Evolutionary conservation across 2,888 invertebrate genomes (phyloP).

Genomic region (Morpho helenor): DNA sequence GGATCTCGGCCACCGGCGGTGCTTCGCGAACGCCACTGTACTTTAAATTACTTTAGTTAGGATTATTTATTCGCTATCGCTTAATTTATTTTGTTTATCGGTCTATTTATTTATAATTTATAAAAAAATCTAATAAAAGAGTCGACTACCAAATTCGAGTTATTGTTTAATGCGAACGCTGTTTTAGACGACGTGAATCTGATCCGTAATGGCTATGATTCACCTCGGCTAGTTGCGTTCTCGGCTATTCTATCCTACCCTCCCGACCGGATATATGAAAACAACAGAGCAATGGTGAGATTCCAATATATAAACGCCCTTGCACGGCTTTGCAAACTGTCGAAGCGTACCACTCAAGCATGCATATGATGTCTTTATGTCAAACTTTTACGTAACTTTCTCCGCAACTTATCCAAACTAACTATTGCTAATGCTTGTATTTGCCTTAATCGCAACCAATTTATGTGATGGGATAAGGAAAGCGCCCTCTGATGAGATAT

Average conservation of each 20-base stretch:
- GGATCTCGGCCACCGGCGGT: constrained; percentile 71
- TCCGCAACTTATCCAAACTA: constrained; percentile 67
- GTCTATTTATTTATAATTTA: constrained; percentile 67
- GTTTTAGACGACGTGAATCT: constrained; percentile 46
- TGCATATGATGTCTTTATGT: constrained; percentile 40
- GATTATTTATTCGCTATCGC: constrained; percentile 77
- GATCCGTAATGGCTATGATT: constrained; percentile 37
- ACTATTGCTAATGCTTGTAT: constrained; percentile 70
- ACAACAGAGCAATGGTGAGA: constrained; percentile 75
- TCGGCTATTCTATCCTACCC: constrained; percentile 48
- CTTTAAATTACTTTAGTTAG: constrained; percentile 75
- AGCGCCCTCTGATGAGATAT: constrained; percentile 81
- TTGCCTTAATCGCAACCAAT: constrained; percentile 65
- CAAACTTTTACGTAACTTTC: constrained; percentile 60
- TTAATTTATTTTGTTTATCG: constrained; percentile 78
- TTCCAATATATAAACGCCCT: constrained; percentile 70
- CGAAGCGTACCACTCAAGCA: constrained; percentile 69
- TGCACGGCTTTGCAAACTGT: constrained; percentile 72
- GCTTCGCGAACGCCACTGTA: constrained; percentile 72
- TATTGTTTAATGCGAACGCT: constrained; percentile 58
- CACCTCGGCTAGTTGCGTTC: constrained; percentile 53
- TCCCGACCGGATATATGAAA: constrained; percentile 62
- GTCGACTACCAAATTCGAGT: constrained; percentile 71
- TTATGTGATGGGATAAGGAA: constrained; percentile 87
- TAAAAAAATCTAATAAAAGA: constrained; percentile 67